Evolutionary conservation across 1,140 invertebrate genomes (phyloP), one percentile per base, ranked within the genome.

Genomic region (Mizuhopecten yessoensis): DNA sequence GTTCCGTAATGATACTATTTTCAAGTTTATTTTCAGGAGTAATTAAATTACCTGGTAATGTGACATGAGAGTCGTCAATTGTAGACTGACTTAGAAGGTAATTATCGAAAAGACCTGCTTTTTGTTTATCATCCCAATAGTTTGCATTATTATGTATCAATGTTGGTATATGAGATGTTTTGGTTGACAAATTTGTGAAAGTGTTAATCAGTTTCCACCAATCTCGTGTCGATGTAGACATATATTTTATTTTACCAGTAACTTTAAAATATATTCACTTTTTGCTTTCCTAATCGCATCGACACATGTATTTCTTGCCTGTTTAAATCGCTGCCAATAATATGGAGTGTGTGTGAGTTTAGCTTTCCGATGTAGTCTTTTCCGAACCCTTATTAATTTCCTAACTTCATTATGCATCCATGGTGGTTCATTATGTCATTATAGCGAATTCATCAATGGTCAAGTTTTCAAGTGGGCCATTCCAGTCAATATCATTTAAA

Each of bases 221-320:
- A n/a, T 34, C 86, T 34, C 36, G 34, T 23, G 34, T 87, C 23
- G 33, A 87, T 5, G 36, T 34, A 87, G 86, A 87, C 34, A 34
- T 34, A 34, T 3, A 20, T 87, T 87, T 87, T 87, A 87, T 87
- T 39, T 87, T 87, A 87, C 36, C 34, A 34, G 34, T 20, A 34
- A 33, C 34, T 87, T 87, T n/a, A n/a, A n/a, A n/a, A n/a, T n/a
- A n/a, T n/a, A n/a, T n/a, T 87, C 36, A 87, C 17, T 36, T 87
- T 87, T 87, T 11, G 86, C 86, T 34, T 87, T 34, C 34, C 86
- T 34, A 29, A 87, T 34, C 0, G 17, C 36, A 87, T 87, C 86
- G 5, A 87, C 29, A 87, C 34, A 20, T 87, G 7, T 86, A 86
- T 87, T 34, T 34, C 86, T 34, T 23, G 34, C 34, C 10, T 34